Conservation (phyloP, 2,797 vertebrate species). For the Phalloptychus januarius region DNA sequence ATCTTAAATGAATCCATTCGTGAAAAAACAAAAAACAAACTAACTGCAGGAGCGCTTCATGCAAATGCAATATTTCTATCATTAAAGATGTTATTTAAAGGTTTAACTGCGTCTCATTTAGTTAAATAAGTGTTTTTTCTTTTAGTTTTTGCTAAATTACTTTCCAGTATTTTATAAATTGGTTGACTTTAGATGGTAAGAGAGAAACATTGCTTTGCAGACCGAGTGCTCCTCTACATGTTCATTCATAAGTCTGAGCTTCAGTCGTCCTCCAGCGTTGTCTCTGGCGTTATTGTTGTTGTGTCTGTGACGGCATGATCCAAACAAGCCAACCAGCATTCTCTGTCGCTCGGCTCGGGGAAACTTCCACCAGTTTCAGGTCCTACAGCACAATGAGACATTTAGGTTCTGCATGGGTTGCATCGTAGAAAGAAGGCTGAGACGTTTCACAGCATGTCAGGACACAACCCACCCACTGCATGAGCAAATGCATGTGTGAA, state of each 20-base stretch:
- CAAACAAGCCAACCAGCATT: conserved; percentile 74
- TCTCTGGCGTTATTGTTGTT: conserved; percentile 30
- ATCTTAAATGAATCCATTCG: not conserved
- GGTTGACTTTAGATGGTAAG: not conserved
- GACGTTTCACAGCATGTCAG: conserved; percentile 46
- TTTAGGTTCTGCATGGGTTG: conserved; percentile 49
- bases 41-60: conserved; percentile 45
- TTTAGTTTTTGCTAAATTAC: not conserved
- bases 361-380: not conserved
- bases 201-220: conserved; percentile 49
- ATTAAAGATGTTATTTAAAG: not conserved
- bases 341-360: conserved; percentile 22
- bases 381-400: conserved; percentile 20
- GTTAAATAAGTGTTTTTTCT: not conserved
- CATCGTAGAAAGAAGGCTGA: conserved; percentile 23
- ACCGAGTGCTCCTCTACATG: conserved; percentile 43
- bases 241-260: not conserved
- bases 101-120: not conserved
- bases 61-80: conserved; percentile 39
- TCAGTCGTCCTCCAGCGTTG: conserved; percentile 15
- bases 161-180: not conserved
- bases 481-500: conserved; percentile 40
- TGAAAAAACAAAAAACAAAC: not conserved
- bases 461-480: conserved; percentile 36
- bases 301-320: conserved; percentile 83